Percentiles rank a stretch among this genome's conserved stretches.
Evolutionary conservation across 1,140 invertebrate species (phyloP).

Genomic region (Metaphire vulgaris): DNA sequence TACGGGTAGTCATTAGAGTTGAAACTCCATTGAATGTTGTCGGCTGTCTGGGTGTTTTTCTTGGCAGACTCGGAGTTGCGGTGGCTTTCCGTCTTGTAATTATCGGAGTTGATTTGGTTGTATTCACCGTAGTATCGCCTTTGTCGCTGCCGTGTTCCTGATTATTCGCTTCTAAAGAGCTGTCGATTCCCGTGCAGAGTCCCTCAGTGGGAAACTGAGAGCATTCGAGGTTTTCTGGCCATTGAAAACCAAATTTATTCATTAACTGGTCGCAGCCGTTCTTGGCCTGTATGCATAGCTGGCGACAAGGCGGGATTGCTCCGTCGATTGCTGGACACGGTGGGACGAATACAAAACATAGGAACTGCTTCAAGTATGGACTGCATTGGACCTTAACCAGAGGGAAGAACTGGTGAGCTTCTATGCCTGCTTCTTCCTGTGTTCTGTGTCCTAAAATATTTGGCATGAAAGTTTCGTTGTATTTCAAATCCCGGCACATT

Average conservation of each 20-base stretch:
- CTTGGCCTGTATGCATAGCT: neutral
- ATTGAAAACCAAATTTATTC: neutral
- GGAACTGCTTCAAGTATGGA: neutral
- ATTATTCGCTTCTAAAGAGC: too few species aligned
- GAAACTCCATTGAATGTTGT: too few species aligned
- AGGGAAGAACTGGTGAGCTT: neutral
- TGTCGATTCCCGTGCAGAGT: neutral
- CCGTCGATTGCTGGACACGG: neutral
- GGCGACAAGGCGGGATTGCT: neutral
- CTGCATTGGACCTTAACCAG: neutral
- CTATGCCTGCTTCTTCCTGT: neutral
- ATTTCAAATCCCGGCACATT: neutral
- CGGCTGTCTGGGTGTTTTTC: too few species aligned
- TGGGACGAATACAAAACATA: neutral
- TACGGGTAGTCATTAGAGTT: constrained; percentile 56
- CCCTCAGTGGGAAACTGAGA: neutral
- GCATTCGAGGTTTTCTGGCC: neutral
- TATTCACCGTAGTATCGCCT: too few species aligned
- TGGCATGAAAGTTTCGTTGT: neutral
- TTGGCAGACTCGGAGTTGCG: too few species aligned
- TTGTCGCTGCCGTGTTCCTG: too few species aligned
- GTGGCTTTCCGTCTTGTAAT: too few species aligned
- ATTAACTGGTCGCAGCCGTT: neutral
- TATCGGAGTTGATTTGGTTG: too few species aligned
- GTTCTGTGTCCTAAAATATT: neutral